Conservation (phyloP, 2,797 vertebrate species). For the Trachops cirrhosus region DNA sequence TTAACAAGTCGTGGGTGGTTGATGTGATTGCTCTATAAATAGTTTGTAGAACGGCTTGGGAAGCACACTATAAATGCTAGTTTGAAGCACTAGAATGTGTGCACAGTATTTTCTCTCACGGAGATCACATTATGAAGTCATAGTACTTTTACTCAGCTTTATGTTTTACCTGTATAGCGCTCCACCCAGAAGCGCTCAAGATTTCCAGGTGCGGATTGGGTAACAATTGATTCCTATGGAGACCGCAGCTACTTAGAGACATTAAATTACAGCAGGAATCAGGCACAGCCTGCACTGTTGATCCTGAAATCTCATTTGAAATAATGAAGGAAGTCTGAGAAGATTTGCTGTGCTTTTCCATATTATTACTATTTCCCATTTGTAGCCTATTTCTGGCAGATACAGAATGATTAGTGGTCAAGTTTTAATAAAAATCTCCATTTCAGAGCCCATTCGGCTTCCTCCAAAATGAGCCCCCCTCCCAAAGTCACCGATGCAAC, state of each 20-base stretch:
- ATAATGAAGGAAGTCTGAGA: conserved; percentile 22
- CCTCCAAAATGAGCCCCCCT: neutral
- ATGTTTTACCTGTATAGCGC: neutral
- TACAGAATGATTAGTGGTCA: neutral
- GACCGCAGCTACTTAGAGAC: conserved; percentile 37
- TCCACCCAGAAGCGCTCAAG: neutral
- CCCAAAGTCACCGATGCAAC: neutral
- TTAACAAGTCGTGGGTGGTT: conserved; percentile 61
- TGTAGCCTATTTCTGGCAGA: neutral
- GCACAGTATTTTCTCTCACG: conserved; percentile 16
- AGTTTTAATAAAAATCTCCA: neutral
- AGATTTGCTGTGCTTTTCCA: neutral
- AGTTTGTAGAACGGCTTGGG: conserved; percentile 38
- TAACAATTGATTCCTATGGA: neutral
- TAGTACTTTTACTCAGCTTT: conserved; percentile 6
- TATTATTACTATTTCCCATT: neutral
- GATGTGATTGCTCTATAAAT: conserved; percentile 57
- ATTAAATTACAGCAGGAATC: neutral
- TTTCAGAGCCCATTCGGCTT: neutral
- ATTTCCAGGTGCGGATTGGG: neutral
- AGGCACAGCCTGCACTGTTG: neutral
- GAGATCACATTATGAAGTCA: conserved; percentile 17
- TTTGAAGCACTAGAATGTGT: neutral
- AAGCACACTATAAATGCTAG: conserved; percentile 33
- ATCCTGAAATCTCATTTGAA: neutral